Evolutionary conservation across 1,140 invertebrate genomes (phyloP).

Genomic region (Amphibalanus amphitrite): DNA sequence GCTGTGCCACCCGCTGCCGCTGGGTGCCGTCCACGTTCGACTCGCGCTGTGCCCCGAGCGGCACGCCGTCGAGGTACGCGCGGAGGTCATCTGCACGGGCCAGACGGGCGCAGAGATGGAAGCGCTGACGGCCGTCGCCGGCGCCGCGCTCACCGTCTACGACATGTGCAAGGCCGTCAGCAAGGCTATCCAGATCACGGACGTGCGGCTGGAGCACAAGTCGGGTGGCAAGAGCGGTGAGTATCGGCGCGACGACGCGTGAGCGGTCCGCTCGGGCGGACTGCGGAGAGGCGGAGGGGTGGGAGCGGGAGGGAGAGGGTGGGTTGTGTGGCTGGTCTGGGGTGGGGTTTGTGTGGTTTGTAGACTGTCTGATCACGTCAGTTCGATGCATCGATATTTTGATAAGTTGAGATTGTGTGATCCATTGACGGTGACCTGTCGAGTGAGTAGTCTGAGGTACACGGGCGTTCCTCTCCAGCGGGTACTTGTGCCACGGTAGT

Average conservation of each 20-base stretch:
- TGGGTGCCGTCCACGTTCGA: constrained; percentile 46
- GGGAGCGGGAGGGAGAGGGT: too few relatives aligned
- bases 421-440: too few relatives aligned
- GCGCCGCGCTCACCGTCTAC: constrained; percentile 84
- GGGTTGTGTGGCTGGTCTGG: too few relatives aligned
- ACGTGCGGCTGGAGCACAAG: constrained; percentile 58
- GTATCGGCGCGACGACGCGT: background rate
- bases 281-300: too few relatives aligned
- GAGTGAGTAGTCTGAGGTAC: too few relatives aligned
- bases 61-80: background rate
- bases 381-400: too few relatives aligned
- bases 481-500: too few relatives aligned
- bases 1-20: constrained; percentile 59
- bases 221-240: constrained; percentile 41
- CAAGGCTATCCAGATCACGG: constrained; percentile 47
- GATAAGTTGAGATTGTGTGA: too few relatives aligned
- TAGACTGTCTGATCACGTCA: too few relatives aligned
- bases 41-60: background rate
- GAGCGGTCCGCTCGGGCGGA: too few relatives aligned
- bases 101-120: constrained; percentile 98
- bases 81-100: constrained; percentile 23
- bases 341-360: too few relatives aligned
- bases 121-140: constrained; percentile 65
- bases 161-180: constrained; percentile 95
- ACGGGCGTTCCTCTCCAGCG: too few relatives aligned